Percentiles rank a stretch among this genome's conserved stretches.
These are phyloP conservation scores for Hyles vespertilio DNA, from an alignment of 1,140 invertebrate genomes.

Conservation along the genomic window DNA sequence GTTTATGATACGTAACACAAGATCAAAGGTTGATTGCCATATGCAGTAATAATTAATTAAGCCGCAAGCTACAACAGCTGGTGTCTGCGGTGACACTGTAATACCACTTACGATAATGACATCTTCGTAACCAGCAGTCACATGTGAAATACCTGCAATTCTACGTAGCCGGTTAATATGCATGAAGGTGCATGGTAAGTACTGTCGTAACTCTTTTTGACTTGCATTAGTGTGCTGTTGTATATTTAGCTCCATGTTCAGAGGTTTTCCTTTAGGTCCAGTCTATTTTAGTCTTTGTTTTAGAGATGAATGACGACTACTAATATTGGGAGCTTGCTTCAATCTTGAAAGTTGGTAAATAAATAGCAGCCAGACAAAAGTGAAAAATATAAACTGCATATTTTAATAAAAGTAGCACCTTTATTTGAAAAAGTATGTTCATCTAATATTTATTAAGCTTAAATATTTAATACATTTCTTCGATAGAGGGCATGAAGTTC, in stretches of 20 bases:
- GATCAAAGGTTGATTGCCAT: conserved; percentile 14
- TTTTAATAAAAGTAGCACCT: neutral
- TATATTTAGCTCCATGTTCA: too few relatives aligned
- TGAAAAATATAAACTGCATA: too few relatives aligned
- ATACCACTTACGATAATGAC: conserved; percentile 1
- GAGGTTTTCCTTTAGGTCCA: too few relatives aligned
- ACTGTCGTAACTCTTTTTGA: neutral
- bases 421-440: neutral
- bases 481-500: conserved; percentile 51
- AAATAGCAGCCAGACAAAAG: too few relatives aligned
- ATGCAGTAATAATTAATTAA: conserved; percentile 25
- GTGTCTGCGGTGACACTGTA: conserved; percentile 15
- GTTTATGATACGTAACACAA: neutral
- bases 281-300: too few relatives aligned
- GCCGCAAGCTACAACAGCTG: conserved; percentile 18
- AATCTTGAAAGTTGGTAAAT: too few relatives aligned
- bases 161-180: neutral
- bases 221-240: too few relatives aligned
- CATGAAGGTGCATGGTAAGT: too few relatives aligned
- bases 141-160: neutral
- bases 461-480: conserved; percentile 37
- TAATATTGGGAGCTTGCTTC: too few relatives aligned
- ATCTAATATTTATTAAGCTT: too few relatives aligned
- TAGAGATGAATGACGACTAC: too few relatives aligned
- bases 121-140: neutral